Evolutionary conservation across 1,140 invertebrate species (phyloP), one percentile per base, ranked within the genome.

Genomic region (Zeugodacus cucurbitae): DNA sequence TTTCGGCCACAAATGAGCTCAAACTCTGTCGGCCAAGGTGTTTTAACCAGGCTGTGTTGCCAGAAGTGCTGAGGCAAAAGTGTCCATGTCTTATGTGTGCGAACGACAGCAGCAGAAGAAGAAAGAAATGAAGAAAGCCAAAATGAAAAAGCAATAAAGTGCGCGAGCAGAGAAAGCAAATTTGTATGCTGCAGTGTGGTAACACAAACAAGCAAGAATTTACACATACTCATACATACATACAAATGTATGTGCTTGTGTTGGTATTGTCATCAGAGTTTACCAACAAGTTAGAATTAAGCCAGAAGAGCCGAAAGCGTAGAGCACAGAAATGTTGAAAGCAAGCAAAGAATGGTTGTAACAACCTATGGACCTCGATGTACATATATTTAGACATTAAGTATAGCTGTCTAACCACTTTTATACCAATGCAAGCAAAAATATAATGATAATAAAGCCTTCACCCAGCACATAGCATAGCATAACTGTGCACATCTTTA

Each of bases 1-100:
- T 91, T 90, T 88, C 88, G 89, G 88, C 88, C 91, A 90, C 91
- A 92, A 93, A 92, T 93, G 92, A 93, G 90, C 91, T 90, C 88
- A 89, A 89, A 78, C 70, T 90, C 89, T 90, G 88, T 90, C 91
- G 90, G 91, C 89, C 91, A 90, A 89, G 90, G 89, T 91, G 90
- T 93, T 91, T 92, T 92, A 93, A 92, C 91, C 92, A 91, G 89
- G 85, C 89, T 89, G 29, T 58, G 58, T 44, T 48, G 74, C n/a
- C 74, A 48, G 41, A 82, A 82, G 41, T 82, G 44, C 44, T 8
- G 41, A 48, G n/a, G 70, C 74, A 10, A 48, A 82, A 82, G 74
- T 10, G 74, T 82, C 37, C 37, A 82, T 82, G 29, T 26, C 22
- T 82, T 82, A 48, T 82, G 41, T 82, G 41, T 62, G n/a, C 74